Evolutionary conservation across 2,888 invertebrate species (phyloP), one percentile per base, ranked within the genome.

Genomic region (Oxystoma pomonae): DNA sequence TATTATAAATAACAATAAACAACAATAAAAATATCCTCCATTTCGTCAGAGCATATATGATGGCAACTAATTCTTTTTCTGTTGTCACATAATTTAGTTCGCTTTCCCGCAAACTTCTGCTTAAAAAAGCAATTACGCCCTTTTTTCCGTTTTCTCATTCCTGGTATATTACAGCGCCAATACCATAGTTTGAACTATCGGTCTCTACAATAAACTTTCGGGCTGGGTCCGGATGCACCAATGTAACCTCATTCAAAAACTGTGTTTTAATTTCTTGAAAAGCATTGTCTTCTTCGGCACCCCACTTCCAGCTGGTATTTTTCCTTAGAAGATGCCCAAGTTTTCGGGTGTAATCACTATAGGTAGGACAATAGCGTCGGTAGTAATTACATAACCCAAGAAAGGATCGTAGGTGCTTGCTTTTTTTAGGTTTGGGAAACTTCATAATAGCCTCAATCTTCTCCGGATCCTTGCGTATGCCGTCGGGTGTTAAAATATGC

Each of bases 401-500:
- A 58, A 69, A 69, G 0, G 59, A 64, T 17, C 64, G 58, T 1
- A 69, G 35, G 21, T 68, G 60, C 62, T 61, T 65, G 9, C 58
- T 20, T 49, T 21, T 68, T n/a, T 21, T 20, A 0, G 68, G 68
- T 7, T 18, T 50, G 16, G 65, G 67, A 52, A 67, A 69, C 1
- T 65, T 16, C 17, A 20, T 50, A 35, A 69, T 67, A 1, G 67
- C 63, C 0, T 56, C 18, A 0, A 67, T 63, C 57, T 71, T 71
- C 1, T 65, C 63, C 0, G 69, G 68, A 18, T 74, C 71, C 0
- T 68, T 67, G 1, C 17, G 17, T 2, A 72, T 66, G 0, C 72
- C 72, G 1, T 65, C 22, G 1, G 66, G 7, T 0, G 70, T 61
- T 1, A 73, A 35, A 1, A 71, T 61, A 18, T 73, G 70, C 1